A percentile compares a stretch with the other conserved stretches of the same genome.
phyloP scores from a whole-genome alignment of 2,113 vertebrate species.

The Prunella himalayana region DNA sequence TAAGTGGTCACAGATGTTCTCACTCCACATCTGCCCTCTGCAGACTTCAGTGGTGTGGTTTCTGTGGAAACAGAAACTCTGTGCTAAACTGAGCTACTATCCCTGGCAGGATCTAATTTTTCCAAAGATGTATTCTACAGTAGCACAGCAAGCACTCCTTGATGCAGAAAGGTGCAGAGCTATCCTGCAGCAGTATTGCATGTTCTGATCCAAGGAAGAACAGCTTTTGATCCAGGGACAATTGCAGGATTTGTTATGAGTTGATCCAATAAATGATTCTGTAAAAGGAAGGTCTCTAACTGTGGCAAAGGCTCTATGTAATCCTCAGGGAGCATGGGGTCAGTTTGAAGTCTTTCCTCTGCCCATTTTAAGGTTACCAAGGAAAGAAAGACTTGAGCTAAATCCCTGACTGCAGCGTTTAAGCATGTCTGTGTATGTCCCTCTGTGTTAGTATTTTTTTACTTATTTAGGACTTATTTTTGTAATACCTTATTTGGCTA shows the following conservation, averaged over 20 bases:
- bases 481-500: neutral
- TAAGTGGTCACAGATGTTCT: conserved; percentile 57
- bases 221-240: neutral
- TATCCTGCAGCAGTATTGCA: neutral
- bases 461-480: neutral
- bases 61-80: conserved; percentile 45
- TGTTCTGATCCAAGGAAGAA: neutral
- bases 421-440: neutral
- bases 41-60: neutral
- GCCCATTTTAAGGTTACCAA: neutral
- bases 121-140: neutral
- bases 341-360: neutral
- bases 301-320: neutral
- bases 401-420: neutral
- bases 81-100: neutral
- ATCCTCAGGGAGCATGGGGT: neutral
- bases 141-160: neutral
- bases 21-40: conserved; percentile 19
- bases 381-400: neutral
- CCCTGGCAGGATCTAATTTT: neutral
- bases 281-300: neutral
- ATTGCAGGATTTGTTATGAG: neutral
- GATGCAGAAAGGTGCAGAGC: neutral
- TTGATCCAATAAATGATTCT: neutral
- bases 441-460: neutral